Evolutionary conservation across 64 coral and sea anemone species (phyloP).

Genomic region (Porites australiensis): DNA sequence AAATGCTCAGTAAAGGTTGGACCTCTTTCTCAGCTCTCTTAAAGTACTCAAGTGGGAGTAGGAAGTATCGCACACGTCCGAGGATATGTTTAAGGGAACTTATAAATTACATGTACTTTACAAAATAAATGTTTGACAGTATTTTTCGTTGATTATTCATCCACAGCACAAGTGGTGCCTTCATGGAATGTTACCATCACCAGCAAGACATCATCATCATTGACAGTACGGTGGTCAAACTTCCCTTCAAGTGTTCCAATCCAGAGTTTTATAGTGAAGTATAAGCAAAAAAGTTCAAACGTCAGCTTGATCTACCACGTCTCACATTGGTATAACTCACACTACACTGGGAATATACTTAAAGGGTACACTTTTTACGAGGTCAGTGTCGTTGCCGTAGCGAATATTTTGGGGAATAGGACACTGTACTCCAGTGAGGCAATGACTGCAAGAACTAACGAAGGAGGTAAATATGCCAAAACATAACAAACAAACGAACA

Average conservation of each 20-base stretch:
- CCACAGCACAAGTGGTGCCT: not conserved
- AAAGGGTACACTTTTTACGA: slow-evolving; percentile 1
- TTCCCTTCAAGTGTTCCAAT: not conserved
- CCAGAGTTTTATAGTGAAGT: not conserved
- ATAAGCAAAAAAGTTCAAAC: not conserved
- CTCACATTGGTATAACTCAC: not conserved
- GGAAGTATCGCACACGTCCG: too few relatives aligned
- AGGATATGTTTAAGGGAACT: too few relatives aligned
- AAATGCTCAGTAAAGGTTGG: not conserved
- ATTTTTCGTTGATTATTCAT: too few relatives aligned
- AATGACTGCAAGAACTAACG: not conserved
- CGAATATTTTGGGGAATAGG: not conserved
- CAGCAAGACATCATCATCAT: not conserved
- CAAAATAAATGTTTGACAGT: too few relatives aligned
- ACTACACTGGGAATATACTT: not conserved
- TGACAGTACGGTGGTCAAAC: not conserved
- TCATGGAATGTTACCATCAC: slow-evolving; percentile 7
- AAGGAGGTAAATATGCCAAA: slow-evolving; percentile 25
- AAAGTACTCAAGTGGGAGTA: too few relatives aligned
- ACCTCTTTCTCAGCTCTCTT: too few relatives aligned
- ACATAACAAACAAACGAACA: too few relatives aligned
- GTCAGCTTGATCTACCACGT: not conserved
- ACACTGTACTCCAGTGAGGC: not conserved
- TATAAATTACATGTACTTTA: too few relatives aligned
- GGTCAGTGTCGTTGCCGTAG: not conserved